These are phyloP conservation scores for Dorcus hopei DNA, from an alignment of 2,888 invertebrate species.

Conservation along the genomic window DNA sequence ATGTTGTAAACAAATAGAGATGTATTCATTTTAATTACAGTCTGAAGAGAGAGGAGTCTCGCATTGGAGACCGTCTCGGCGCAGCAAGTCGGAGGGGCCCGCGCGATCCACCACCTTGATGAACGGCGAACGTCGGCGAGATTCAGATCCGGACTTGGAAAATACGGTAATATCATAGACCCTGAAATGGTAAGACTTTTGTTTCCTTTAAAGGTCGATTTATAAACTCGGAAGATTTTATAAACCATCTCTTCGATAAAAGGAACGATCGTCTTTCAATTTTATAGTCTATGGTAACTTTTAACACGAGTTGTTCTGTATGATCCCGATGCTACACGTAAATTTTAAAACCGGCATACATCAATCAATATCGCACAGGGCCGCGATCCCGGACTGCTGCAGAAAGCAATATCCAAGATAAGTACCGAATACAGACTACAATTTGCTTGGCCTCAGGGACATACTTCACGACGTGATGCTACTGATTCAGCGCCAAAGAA, in stretches of 20 bases:
- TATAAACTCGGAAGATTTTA: too few species aligned
- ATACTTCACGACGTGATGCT: constrained; percentile 48
- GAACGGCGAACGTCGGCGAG: constrained; percentile 46
- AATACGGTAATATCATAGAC: constrained; percentile 39
- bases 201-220: too few species aligned
- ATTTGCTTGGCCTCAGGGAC: constrained; percentile 78
- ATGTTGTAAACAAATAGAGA: constrained; percentile 41
- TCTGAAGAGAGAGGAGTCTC: constrained; percentile 64
- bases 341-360: constrained; percentile 5
- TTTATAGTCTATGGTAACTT: constrained; percentile 1
- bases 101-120: constrained; percentile 44
- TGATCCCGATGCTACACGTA: constrained; percentile 17
- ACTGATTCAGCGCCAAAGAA: constrained; percentile 66
- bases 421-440: constrained; percentile 87
- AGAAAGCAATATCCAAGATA: constrained; percentile 69
- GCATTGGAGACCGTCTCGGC: constrained; percentile 62
- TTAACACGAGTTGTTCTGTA: constrained; percentile 32
- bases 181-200: constrained; percentile 12
- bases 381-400: constrained; percentile 61
- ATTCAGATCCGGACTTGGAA: constrained; percentile 49
- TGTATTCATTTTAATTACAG: constrained; percentile 55
- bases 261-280: background rate
- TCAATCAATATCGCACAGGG: constrained; percentile 29
- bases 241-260: too few species aligned
- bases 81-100: constrained; percentile 79